Evolutionary conservation across 2,113 vertebrate species (phyloP).

Genomic region (Oxyruncus cristatus): DNA sequence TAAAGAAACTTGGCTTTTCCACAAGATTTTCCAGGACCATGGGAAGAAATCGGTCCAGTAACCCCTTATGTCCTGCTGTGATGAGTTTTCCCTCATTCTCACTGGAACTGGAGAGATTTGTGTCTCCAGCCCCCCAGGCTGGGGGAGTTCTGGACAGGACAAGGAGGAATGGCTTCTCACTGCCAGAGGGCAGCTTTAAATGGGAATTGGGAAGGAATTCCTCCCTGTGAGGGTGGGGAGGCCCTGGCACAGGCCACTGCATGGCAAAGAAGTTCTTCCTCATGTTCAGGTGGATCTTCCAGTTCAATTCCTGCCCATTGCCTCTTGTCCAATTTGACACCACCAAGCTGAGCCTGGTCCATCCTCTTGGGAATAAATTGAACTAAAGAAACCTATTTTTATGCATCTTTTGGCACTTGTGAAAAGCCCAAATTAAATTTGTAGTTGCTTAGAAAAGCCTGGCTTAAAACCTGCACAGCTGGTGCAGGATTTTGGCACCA

Average conservation of each 20-base stretch:
- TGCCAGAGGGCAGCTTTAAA: background rate
- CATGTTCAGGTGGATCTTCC: background rate
- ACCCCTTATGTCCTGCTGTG: background rate
- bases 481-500: background rate
- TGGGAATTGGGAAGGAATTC: background rate
- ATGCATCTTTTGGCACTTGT: background rate
- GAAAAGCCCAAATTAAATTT: background rate
- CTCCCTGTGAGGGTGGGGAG: background rate
- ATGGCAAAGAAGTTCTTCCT: background rate
- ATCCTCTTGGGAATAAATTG: background rate
- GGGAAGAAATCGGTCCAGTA: background rate
- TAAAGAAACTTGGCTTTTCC: background rate
- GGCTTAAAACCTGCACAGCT: background rate
- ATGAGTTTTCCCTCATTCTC: fast-evolving
- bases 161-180: background rate
- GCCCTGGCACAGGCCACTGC: background rate
- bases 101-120: background rate
- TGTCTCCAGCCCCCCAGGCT: background rate
- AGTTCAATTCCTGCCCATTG: fast-evolving
- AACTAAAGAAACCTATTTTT: background rate
- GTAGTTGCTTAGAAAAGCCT: background rate
- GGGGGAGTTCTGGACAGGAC: background rate
- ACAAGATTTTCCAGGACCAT: background rate
- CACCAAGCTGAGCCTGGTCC: background rate
- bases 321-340: background rate